Evolutionary conservation across 2,888 invertebrate genomes (phyloP).

Genomic region (Sphinx pinastri): DNA sequence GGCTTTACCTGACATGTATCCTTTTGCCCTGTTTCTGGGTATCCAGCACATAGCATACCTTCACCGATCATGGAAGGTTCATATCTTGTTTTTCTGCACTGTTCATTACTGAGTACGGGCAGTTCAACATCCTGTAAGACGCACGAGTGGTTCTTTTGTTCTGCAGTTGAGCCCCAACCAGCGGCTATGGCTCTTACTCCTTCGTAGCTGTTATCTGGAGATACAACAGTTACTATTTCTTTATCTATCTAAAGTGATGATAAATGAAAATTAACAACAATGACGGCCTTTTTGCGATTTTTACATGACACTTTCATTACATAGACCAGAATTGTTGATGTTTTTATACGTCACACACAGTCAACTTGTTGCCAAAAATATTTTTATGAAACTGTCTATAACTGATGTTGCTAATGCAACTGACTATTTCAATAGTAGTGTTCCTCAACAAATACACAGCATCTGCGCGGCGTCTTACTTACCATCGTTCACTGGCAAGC

Average conservation of each 20-base stretch:
- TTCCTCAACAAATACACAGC: not conserved
- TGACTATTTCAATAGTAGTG: too few relatives aligned
- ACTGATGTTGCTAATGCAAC: too few relatives aligned
- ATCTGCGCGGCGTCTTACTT: constrained; percentile 29
- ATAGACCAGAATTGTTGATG: too few relatives aligned
- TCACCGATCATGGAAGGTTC: constrained; percentile 92
- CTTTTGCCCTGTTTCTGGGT: constrained; percentile 86
- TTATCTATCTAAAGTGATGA: not conserved
- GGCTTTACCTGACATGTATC: constrained; percentile 91
- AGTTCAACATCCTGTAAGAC: constrained; percentile 92
- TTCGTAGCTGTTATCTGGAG: constrained; percentile 72
- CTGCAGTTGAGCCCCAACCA: constrained; percentile 94
- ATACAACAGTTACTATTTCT: not conserved
- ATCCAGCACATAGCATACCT: constrained; percentile 94
- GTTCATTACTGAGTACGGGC: constrained; percentile 86
- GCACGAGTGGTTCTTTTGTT: constrained; percentile 92
- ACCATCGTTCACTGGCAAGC: constrained; percentile 89
- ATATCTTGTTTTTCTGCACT: constrained; percentile 90
- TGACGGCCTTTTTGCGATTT: too few relatives aligned
- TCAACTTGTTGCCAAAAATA: too few relatives aligned
- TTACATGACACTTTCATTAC: too few relatives aligned
- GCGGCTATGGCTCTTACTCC: constrained; percentile 89
- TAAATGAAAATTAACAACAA: not conserved
- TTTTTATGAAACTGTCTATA: too few relatives aligned
- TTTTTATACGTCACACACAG: too few relatives aligned